Evolutionary conservation across 2,888 invertebrate genomes (phyloP).

Genomic region (Acleris laterana): DNA sequence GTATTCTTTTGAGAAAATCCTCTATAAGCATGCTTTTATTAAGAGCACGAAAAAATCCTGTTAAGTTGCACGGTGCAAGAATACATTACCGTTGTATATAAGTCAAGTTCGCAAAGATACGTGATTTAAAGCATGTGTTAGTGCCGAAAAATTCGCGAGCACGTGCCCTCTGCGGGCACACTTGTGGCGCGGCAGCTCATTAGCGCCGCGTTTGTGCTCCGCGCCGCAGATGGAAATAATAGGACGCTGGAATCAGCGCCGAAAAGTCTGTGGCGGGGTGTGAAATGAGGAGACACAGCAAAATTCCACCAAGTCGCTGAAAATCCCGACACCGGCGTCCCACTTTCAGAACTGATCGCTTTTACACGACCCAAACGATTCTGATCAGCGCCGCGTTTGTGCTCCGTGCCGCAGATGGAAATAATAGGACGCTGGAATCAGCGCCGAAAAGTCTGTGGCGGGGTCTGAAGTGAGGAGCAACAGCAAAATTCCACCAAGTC

Average conservation of each 20-base stretch:
- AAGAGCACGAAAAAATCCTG: not conserved
- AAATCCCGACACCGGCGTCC: no score
- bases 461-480: no score
- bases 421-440: not conserved
- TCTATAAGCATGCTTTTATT: no score
- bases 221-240: not conserved
- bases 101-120: constrained; percentile 26
- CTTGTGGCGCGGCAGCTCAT: constrained; percentile 48
- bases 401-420: constrained; percentile 3
- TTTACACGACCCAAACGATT: no score
- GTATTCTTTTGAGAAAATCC: no score
- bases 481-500: no score
- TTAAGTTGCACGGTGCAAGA: not conserved
- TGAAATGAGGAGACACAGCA: no score
- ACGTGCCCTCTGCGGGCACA: constrained; percentile 47
- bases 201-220: constrained; percentile 42
- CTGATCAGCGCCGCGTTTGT: constrained; percentile 32
- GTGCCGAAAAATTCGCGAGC: constrained; percentile 51
- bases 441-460: not conserved
- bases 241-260: not conserved
- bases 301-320: no score
- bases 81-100: constrained; percentile 15
- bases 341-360: no score
- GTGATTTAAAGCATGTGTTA: constrained; percentile 39
- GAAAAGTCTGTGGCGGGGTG: not conserved